phyloP scores from a whole-genome alignment of 2,888 invertebrate species.

The Heliconius hortense region DNA sequence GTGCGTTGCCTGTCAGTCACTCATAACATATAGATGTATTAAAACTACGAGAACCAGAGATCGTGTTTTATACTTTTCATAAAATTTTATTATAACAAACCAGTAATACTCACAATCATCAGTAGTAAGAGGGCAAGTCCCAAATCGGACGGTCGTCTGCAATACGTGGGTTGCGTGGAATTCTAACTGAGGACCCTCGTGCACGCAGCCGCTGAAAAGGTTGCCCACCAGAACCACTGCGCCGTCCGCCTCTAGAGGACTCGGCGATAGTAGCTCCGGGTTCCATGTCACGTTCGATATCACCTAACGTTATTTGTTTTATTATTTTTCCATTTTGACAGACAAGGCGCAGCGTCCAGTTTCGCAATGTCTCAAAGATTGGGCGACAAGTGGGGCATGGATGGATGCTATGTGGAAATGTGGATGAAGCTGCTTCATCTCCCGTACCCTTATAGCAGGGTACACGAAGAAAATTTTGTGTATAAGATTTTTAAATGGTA shows the following conservation, averaged over 20 bases:
- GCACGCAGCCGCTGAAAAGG: constrained; percentile 91
- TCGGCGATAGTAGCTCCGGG: constrained; percentile 86
- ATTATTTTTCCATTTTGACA: no score
- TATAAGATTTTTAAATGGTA: not conserved
- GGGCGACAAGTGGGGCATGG: no score
- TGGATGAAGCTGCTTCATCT: no score
- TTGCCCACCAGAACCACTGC: constrained; percentile 90
- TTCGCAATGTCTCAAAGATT: no score
- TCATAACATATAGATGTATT: no score
- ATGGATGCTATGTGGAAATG: no score
- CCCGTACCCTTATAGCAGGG: no score
- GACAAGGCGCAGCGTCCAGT: no score
- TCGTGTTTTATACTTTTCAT: no score
- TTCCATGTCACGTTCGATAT: constrained; percentile 91
- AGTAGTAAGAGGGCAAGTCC: constrained; percentile 87
- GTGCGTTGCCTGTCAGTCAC: no score
- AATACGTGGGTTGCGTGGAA: constrained; percentile 85
- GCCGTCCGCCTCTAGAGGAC: constrained; percentile 86
- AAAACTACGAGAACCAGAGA: no score
- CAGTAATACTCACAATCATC: constrained; percentile 83
- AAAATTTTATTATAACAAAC: not conserved
- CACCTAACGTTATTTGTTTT: constrained; percentile 67
- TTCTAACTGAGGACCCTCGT: constrained; percentile 92
- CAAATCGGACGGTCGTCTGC: constrained; percentile 87
- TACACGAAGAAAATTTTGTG: no score